A percentile compares a stretch with the other conserved stretches of the same genome.
Conservation (phyloP, 2,113 vertebrate genomes). For the Chinchilla lanigera region DNA sequence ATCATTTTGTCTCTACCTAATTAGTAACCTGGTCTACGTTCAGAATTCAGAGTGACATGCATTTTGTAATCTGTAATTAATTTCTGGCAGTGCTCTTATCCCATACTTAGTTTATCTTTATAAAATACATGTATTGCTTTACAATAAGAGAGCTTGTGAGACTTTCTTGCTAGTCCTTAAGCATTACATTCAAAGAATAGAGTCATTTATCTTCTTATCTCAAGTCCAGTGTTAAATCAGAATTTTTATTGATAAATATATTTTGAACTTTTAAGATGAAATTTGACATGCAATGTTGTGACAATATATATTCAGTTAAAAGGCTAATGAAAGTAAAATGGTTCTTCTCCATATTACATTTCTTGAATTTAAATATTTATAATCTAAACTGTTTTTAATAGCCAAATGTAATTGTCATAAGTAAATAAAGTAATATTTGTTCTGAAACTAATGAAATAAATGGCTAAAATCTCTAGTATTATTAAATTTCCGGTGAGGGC, state of each 20-base stretch:
- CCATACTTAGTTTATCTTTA: not conserved
- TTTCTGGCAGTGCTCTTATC: not conserved
- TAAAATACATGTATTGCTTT: not conserved
- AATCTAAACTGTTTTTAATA: not conserved
- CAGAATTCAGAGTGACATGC: accelerated
- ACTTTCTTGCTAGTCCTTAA: not conserved
- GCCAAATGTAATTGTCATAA: not conserved
- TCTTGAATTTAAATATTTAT: not conserved
- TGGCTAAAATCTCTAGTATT: not conserved
- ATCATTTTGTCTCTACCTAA: not conserved
- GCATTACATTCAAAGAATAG: not conserved
- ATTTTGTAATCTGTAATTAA: not conserved
- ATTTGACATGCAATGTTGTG: not conserved
- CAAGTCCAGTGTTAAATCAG: not conserved
- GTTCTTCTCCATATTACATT: not conserved
- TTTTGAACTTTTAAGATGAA: constrained; percentile 28
- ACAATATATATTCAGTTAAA: not conserved
- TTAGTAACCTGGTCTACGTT: not conserved
- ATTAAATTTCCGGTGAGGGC: constrained; percentile 28
- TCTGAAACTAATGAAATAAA: not conserved
- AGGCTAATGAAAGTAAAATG: not conserved
- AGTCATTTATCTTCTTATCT: not conserved
- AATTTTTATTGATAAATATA: not conserved
- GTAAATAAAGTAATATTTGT: not conserved
- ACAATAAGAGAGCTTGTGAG: not conserved